A percentile compares a stretch with the other conserved stretches of the same genome.
These are phyloP conservation scores for Tychaedon coryphoeus DNA, from an alignment of 2,113 vertebrate species.

Conservation along the genomic window DNA sequence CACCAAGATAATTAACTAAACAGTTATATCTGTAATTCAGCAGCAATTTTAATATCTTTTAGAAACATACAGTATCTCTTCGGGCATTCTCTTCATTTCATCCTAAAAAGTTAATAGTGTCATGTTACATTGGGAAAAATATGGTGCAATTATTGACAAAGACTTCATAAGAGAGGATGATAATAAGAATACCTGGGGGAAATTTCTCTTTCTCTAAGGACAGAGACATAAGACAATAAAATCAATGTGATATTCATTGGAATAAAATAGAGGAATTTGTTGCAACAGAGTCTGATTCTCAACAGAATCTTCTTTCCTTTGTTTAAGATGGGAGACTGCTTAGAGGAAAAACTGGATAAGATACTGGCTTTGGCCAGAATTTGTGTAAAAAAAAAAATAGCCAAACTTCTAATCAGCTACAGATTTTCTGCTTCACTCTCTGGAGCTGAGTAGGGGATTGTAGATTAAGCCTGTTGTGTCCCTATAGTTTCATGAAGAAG, in stretches of 20 bases:
- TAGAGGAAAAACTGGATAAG: constrained; percentile 20
- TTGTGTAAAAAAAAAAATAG: not conserved
- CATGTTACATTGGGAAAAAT: constrained; percentile 34
- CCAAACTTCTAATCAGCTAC: constrained; percentile 10
- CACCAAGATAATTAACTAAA: constrained; percentile 40
- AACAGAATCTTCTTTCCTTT: constrained; percentile 4
- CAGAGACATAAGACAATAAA: constrained; percentile 21
- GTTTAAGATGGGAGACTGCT: constrained; percentile 27
- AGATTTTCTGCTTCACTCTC: constrained; percentile 20
- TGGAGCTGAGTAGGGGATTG: not conserved
- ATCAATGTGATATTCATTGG: constrained; percentile 25
- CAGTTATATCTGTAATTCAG: constrained; percentile 35
- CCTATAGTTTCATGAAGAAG: not conserved
- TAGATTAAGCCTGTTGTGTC: not conserved
- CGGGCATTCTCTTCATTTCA: constrained; percentile 15
- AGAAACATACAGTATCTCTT: constrained; percentile 22
- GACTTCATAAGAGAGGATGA: constrained; percentile 28
- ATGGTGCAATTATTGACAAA: constrained; percentile 38
- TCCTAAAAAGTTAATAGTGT: constrained; percentile 27
- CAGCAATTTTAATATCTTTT: constrained; percentile 30
- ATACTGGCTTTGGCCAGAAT: not conserved
- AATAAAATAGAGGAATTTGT: constrained; percentile 18
- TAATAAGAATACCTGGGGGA: constrained; percentile 38
- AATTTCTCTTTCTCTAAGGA: constrained; percentile 35
- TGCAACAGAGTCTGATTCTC: constrained; percentile 6